Base-by-base conservation (phyloP, 92 coral and sea anemone genomes). In the Muricea muricata region DNA sequence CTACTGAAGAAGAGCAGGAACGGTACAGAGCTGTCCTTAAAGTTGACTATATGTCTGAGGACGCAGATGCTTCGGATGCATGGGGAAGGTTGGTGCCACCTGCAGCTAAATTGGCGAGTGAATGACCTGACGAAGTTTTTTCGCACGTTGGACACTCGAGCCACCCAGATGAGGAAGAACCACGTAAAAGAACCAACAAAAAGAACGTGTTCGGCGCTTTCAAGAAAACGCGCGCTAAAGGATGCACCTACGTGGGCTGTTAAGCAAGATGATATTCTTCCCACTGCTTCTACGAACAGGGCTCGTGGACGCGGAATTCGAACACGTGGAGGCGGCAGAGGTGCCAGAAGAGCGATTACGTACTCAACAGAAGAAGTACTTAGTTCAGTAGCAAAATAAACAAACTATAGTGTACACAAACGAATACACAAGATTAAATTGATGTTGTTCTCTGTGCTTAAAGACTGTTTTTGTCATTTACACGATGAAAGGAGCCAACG, bases 21-120 rank as follows among this genome's bases (percentile, higher is more conserved):
- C 31, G 24, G 21, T 63, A 4, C 24, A 15, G 39, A n/a, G 39
- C 32, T 1, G 32, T 15, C 21, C 39, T 63, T 7, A 63, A 25
- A 63, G 39, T 63, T 1, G 70, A 25, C 10, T 63, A 63, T n/a
- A 63, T 55, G 65, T 55, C 65, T 18, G 65, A 55, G 65, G 65
- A 55, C 65, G 65, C 21, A 6, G 65, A 55, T 55, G 28, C 65
- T 18, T 18, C 24, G 4, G 65, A 55, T 18, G 65, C n/a, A n/a
- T n/a, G n/a, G n/a, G n/a, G n/a, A 12, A 18, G 65, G 65, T 55
- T 55, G 65, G 65, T 55, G 65, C 28, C 65, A 55, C 65, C 3
- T 55, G 65, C 5, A 25, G 28, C 13, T 55, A 18, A 55, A 55
- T 18, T 55, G 65, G 65, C 5, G 65, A 12, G 65, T 18, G 21